A percentile compares a stretch with the other conserved stretches of the same genome.
These are phyloP conservation scores for Drosophila pachea DNA, from an alignment of 1,140 invertebrate genomes.

Conservation along the genomic window DNA sequence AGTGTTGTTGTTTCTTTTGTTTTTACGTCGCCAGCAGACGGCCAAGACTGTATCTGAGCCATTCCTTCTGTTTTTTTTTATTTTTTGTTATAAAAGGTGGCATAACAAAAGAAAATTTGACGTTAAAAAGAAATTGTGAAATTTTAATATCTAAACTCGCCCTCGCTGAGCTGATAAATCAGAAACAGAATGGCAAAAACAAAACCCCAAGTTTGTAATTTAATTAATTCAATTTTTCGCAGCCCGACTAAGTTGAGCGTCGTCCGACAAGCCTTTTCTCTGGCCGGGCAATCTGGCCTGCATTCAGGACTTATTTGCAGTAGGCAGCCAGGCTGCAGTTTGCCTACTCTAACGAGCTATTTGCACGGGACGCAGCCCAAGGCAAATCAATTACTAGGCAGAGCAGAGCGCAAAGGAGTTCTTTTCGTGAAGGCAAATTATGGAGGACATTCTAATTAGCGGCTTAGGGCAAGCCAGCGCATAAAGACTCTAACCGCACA, in stretches of 20 bases:
- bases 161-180: slow-evolving; percentile 4
- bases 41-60: slow-evolving; percentile 14
- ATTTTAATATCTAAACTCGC: slow-evolving; percentile 24
- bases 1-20: slow-evolving; percentile 35
- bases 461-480: too few relatives aligned
- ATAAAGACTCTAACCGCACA: too few relatives aligned
- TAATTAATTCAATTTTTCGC: slow-evolving; percentile 19
- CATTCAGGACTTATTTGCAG: background rate
- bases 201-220: background rate
- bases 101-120: slow-evolving; percentile 16
- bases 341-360: slow-evolving; percentile 15
- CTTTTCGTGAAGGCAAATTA: too few relatives aligned
- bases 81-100: slow-evolving; percentile 21
- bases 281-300: too few relatives aligned
- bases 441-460: too few relatives aligned
- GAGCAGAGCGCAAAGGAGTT: background rate
- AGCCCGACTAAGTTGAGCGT: too few relatives aligned
- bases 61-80: too few relatives aligned
- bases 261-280: too few relatives aligned
- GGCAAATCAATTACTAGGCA: slow-evolving; percentile 1
- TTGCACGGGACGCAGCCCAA: background rate
- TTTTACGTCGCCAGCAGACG: slow-evolving; percentile 27
- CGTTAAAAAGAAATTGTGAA: slow-evolving; percentile 8
- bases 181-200: slow-evolving; percentile 7
- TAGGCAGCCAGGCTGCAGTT: slow-evolving; percentile 4